Evolutionary conservation across 2,888 invertebrate species (phyloP).

Genomic region (Griposia aprilina): DNA sequence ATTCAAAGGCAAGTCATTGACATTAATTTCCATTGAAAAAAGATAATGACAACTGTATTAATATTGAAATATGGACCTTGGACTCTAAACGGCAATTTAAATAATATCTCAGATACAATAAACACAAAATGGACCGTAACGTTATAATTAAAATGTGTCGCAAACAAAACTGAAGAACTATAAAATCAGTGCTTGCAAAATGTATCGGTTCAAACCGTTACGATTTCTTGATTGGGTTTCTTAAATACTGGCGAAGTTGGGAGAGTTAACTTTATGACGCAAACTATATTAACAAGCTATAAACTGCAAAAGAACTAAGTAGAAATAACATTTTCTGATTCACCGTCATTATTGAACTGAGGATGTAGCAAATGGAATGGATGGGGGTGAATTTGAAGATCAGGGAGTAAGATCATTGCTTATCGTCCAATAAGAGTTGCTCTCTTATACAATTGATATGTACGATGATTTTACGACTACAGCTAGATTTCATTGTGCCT

Average conservation of each 20-base stretch:
- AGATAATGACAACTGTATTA: constrained; percentile 20
- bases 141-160: constrained; percentile 63
- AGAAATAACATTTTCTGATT: neutral
- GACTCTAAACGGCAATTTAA: constrained; percentile 41
- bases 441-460: neutral
- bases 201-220: constrained; percentile 32
- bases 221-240: constrained; percentile 55
- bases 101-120: constrained; percentile 46
- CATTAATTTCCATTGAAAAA: constrained; percentile 29
- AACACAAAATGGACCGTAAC: constrained; percentile 59
- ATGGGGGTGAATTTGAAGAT: neutral
- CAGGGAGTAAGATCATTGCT: neutral
- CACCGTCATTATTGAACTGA: neutral
- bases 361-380: neutral
- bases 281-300: neutral
- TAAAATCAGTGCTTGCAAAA: constrained; percentile 48
- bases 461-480: neutral
- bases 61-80: constrained; percentile 47
- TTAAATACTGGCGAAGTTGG: constrained; percentile 33
- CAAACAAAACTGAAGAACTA: constrained; percentile 49
- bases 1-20: constrained; percentile 30
- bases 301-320: neutral
- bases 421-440: neutral
- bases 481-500: neutral
- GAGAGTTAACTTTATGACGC: constrained; percentile 2